Percentiles rank a stretch among this genome's conserved stretches.
Conservation (phyloP, 2,113 vertebrate genomes). For the Hirundichthys speculiger region DNA sequence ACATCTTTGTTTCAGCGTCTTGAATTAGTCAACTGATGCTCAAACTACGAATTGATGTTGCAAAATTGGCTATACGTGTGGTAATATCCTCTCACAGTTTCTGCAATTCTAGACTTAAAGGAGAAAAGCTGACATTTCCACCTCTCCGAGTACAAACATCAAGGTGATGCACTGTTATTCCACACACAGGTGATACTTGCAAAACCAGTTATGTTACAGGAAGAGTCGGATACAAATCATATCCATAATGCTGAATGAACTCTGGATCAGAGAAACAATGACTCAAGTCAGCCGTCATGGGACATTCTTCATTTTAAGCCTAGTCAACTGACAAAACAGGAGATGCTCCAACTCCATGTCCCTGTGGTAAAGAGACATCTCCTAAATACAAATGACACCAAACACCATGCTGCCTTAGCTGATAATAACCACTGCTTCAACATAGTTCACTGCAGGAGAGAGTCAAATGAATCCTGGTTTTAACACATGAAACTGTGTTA, state of each 20-base stretch:
- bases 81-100: conserved; percentile 14
- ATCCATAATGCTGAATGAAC: not conserved
- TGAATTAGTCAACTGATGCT: not conserved
- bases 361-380: not conserved
- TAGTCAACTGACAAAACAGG: not conserved
- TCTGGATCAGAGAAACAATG: not conserved
- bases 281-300: not conserved
- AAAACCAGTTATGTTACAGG: not conserved
- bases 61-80: not conserved
- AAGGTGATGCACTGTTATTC: not conserved
- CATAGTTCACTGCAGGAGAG: conserved; percentile 25
- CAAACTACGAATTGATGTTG: conserved; percentile 1
- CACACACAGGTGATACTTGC: not conserved
- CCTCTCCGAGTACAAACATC: not conserved
- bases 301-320: conserved; percentile 4
- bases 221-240: not conserved
- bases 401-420: conserved; percentile 10
- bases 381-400: conserved; percentile 6
- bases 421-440: conserved; percentile 23
- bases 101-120: conserved; percentile 2
- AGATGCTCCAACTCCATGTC: not conserved
- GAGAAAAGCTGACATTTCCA: not conserved
- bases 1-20: not conserved
- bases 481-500: conserved; percentile 4
- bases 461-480: conserved; percentile 1